A percentile compares a stretch with the other conserved stretches of the same genome.
Evolutionary conservation across 2,797 vertebrate species (phyloP).

Genomic region (Alauda arvensis): DNA sequence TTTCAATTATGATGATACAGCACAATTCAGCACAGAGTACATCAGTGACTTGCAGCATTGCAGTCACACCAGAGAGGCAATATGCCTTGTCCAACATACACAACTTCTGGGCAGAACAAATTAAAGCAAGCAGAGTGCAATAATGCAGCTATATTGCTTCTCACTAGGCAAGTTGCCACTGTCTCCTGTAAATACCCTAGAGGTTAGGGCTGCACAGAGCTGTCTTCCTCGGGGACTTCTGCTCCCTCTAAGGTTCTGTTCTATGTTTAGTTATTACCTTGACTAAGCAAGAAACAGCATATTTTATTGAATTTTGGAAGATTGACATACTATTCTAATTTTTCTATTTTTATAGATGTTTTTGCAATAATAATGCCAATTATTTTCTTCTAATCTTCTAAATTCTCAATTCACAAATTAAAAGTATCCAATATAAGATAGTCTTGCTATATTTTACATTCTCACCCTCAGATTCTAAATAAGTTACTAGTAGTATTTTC

Average conservation of each 20-base stretch:
- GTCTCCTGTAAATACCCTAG: background rate
- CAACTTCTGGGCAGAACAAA: background rate
- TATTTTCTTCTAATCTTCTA: background rate
- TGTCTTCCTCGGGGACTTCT: background rate
- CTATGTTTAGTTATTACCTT: background rate
- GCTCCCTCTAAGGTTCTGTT: background rate
- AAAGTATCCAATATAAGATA: background rate
- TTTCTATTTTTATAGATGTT: background rate
- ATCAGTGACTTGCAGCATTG: background rate
- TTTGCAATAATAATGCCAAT: background rate
- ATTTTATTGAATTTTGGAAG: background rate
- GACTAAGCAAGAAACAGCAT: background rate
- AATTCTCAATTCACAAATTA: background rate
- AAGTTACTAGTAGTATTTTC: background rate
- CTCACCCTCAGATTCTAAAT: background rate
- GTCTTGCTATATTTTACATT: background rate
- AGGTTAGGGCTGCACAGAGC: background rate
- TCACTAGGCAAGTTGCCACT: background rate
- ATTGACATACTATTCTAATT: background rate
- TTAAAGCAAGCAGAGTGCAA: background rate
- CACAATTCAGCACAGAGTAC: background rate
- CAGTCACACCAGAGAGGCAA: background rate
- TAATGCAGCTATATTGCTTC: background rate
- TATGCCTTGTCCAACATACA: background rate
- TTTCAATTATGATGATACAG: background rate